These are phyloP conservation scores for Eulacestoma nigropectus DNA, from an alignment of 2,113 vertebrate genomes.

Conservation along the genomic window DNA sequence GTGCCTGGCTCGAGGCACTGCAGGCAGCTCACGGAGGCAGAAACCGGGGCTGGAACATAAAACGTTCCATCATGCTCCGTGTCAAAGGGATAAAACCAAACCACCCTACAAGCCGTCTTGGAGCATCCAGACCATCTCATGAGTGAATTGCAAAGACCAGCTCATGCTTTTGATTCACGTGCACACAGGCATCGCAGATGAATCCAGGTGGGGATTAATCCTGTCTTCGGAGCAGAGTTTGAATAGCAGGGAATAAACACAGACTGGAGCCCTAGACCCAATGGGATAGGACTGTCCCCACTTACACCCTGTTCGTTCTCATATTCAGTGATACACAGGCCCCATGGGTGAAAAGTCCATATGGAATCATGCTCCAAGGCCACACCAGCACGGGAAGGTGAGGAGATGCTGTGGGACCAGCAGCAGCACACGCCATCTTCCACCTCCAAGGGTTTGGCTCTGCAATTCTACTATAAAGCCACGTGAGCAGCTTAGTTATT, in stretches of 20 bases:
- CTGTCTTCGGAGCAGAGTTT: not conserved
- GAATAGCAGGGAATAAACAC: not conserved
- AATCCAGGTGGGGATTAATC: not conserved
- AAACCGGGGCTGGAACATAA: not conserved
- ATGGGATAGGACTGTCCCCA: not conserved
- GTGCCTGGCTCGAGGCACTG: not conserved
- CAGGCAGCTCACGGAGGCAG: not conserved
- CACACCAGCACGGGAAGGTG: rapidly evolving
- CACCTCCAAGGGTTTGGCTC: not conserved
- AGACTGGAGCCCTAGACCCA: not conserved
- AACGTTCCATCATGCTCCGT: rapidly evolving
- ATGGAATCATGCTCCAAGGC: not conserved
- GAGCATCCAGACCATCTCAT: not conserved
- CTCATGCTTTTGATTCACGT: not conserved
- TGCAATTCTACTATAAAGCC: not conserved
- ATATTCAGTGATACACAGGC: not conserved
- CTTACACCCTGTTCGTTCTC: not conserved
- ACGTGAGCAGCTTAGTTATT: not conserved
- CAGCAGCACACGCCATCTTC: not conserved
- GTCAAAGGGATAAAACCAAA: not conserved
- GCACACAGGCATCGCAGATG: not conserved
- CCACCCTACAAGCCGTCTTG: not conserved
- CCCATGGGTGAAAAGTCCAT: not conserved
- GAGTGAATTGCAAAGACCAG: not conserved
- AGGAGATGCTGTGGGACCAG: not conserved